phyloP scores from a whole-genome alignment of 2,113 vertebrate species.

The Chaetura pelagica region DNA sequence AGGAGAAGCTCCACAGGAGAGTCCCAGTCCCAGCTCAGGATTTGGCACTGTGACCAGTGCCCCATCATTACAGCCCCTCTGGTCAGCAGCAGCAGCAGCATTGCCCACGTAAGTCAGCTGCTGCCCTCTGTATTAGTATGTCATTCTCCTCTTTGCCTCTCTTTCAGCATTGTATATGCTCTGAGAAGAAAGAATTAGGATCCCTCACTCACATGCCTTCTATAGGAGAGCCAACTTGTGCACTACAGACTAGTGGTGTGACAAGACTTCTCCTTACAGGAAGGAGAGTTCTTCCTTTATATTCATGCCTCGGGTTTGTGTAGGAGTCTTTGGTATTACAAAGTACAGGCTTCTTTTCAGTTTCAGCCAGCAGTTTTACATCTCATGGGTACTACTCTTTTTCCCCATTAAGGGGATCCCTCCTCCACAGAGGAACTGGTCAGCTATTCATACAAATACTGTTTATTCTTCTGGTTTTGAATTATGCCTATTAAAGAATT shows the following conservation, averaged over 20 bases:
- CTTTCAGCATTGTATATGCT: background rate
- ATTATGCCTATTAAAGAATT: conserved; percentile 60
- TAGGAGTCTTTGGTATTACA: conserved; percentile 24
- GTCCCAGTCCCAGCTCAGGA: background rate
- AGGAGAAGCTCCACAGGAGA: rapidly evolving
- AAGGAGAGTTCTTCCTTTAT: background rate
- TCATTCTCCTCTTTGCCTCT: background rate
- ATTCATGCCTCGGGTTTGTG: background rate
- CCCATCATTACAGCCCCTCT: rapidly evolving
- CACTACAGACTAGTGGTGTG: background rate
- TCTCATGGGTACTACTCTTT: conserved; percentile 14
- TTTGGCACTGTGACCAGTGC: rapidly evolving
- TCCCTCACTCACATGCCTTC: background rate
- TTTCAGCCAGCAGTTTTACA: background rate
- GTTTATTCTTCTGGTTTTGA: conserved; percentile 61
- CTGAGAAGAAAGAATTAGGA: background rate
- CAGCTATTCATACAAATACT: conserved; percentile 41
- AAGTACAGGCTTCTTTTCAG: background rate
- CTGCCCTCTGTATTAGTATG: background rate
- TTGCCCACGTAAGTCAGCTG: background rate
- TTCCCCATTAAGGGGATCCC: conserved; percentile 31
- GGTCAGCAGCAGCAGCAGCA: background rate
- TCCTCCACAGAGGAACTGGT: conserved; percentile 50
- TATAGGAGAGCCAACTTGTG: background rate
- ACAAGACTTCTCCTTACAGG: background rate